These are phyloP conservation scores for Saturnia pavonia DNA, from an alignment of 2,888 invertebrate species.

Conservation along the genomic window DNA sequence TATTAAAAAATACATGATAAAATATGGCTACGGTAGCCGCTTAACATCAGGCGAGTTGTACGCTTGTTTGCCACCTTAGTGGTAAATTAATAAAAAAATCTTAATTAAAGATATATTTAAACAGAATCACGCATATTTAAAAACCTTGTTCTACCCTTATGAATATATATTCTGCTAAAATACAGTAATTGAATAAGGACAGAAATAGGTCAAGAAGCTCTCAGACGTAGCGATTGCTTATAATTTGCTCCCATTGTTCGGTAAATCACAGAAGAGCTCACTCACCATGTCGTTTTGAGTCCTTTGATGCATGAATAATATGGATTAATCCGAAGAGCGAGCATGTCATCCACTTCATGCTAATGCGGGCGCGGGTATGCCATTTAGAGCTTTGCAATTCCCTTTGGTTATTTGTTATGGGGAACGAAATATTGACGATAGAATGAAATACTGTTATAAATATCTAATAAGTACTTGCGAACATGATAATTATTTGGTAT, in stretches of 20 bases:
- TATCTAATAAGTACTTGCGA: slow-evolving; percentile 25
- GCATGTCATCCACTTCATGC: slow-evolving; percentile 75
- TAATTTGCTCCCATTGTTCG: slow-evolving; percentile 75
- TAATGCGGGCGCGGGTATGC: slow-evolving; percentile 58
- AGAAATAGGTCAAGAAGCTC: slow-evolving; percentile 74
- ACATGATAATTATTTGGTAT: background rate
- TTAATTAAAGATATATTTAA: too few relatives aligned
- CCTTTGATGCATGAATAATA: slow-evolving; percentile 79
- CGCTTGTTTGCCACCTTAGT: too few relatives aligned
- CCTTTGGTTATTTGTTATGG: slow-evolving; percentile 51
- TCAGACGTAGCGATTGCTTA: slow-evolving; percentile 65
- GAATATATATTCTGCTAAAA: background rate
- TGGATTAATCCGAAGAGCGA: slow-evolving; percentile 70
- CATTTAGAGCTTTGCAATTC: slow-evolving; percentile 62
- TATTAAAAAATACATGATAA: too few relatives aligned
- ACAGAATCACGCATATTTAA: background rate
- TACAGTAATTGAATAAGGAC: slow-evolving; percentile 51
- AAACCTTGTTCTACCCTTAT: background rate
- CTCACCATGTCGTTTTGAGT: slow-evolving; percentile 59
- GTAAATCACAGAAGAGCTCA: slow-evolving; percentile 57
- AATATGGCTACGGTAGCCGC: too few relatives aligned
- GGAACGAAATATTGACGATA: slow-evolving; percentile 37
- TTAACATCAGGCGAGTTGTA: too few relatives aligned
- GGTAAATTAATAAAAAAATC: too few relatives aligned
- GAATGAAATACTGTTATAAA: slow-evolving; percentile 13